Evolutionary conservation across 2,113 vertebrate species (phyloP).

Genomic region (Trochalopteron elliotii): DNA sequence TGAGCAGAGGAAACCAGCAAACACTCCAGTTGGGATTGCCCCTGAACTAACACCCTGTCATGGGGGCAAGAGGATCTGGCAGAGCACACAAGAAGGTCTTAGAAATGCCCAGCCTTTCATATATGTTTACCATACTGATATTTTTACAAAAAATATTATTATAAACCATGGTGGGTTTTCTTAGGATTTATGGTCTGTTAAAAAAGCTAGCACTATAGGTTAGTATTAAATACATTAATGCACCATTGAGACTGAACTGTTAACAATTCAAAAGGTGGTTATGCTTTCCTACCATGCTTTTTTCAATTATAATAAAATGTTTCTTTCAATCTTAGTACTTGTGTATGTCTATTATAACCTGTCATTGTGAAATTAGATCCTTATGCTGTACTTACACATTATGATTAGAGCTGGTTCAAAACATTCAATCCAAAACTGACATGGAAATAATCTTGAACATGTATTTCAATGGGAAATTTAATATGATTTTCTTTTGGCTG

Average conservation of each 20-base stretch:
- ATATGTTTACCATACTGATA: background rate
- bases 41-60: background rate
- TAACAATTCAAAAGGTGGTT: background rate
- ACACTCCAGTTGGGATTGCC: background rate
- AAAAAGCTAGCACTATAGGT: background rate
- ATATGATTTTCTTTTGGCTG: background rate
- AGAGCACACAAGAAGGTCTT: background rate
- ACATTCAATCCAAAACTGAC: background rate
- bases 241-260: background rate
- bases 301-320: slow-evolving; percentile 5
- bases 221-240: background rate
- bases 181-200: background rate
- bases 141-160: background rate
- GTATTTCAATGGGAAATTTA: background rate
- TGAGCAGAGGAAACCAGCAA: background rate
- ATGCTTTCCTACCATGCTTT: background rate
- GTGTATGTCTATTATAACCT: background rate
- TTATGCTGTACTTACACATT: background rate
- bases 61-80: background rate
- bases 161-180: background rate
- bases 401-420: background rate
- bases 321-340: slow-evolving; percentile 19
- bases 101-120: background rate
- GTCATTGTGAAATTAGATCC: slow-evolving; percentile 35
- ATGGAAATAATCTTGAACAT: background rate